A percentile compares a stretch with the other conserved stretches of the same genome.
Evolutionary conservation across 2,888 invertebrate species (phyloP).

Genomic region (Ennomos erosarius): DNA sequence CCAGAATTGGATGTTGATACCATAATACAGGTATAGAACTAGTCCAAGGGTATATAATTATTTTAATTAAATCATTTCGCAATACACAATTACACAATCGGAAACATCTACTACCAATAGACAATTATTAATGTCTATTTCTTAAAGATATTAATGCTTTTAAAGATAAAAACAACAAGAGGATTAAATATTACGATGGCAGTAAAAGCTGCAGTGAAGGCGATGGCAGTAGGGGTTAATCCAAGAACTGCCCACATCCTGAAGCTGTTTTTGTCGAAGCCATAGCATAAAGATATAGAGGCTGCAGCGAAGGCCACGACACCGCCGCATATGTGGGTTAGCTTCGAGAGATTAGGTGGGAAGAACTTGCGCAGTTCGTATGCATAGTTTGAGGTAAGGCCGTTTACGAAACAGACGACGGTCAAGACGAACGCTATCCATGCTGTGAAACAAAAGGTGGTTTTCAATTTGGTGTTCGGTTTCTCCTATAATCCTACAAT

Average conservation of each 20-base stretch:
- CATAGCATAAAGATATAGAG: constrained; percentile 58
- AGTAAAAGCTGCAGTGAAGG: constrained; percentile 50
- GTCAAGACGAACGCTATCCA: constrained; percentile 61
- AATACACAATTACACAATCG: too few species aligned
- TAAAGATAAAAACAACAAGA: constrained; percentile 51
- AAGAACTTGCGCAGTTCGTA: constrained; percentile 49
- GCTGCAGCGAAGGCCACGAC: constrained; percentile 57
- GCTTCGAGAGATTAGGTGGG: constrained; percentile 50
- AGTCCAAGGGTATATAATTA: too few species aligned
- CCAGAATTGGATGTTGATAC: too few species aligned
- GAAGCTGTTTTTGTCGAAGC: constrained; percentile 58
- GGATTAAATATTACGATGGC: constrained; percentile 62
- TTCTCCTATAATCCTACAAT: too few species aligned
- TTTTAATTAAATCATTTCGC: too few species aligned
- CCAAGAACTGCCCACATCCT: constrained; percentile 52
- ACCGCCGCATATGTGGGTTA: constrained; percentile 59
- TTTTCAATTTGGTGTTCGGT: too few species aligned
- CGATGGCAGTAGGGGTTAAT: constrained; percentile 50
- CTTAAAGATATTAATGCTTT: constrained; percentile 42
- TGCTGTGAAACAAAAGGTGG: constrained; percentile 41
- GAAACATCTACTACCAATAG: not conserved
- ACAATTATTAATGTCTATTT: constrained; percentile 28
- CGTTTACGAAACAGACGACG: constrained; percentile 50
- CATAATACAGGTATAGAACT: too few species aligned
- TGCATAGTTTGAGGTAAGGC: constrained; percentile 55